These are phyloP conservation scores for Dolichoris vasculosae DNA, from an alignment of 1,140 invertebrate genomes.

Conservation along the genomic window DNA sequence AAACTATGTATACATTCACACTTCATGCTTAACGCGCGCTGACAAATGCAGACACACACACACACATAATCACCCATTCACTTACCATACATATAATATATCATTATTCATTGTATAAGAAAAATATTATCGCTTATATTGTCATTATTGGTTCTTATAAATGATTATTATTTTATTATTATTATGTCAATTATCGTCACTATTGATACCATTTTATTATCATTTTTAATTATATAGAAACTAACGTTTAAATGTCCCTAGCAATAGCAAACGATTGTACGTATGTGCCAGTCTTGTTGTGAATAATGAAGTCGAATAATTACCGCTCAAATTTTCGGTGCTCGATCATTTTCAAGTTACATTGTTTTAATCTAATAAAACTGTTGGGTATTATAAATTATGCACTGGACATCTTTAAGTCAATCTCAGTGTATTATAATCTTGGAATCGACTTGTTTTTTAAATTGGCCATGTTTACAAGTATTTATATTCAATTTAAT, in stretches of 20 bases:
- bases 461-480: constrained; percentile 1
- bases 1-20: constrained; percentile 55
- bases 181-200: constrained; percentile 56
- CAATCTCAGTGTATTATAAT: constrained; percentile 7
- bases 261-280: constrained; percentile 61
- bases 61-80: constrained; percentile 48
- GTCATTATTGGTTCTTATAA: constrained; percentile 56
- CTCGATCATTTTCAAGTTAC: constrained; percentile 29
- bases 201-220: constrained; percentile 58
- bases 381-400: constrained; percentile 34
- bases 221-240: constrained; percentile 57
- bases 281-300: constrained; percentile 64
- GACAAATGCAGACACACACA: constrained; percentile 36
- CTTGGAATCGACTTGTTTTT: constrained; percentile 11
- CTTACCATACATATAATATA: constrained; percentile 46
- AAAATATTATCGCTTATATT: constrained; percentile 57
- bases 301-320: constrained; percentile 55
- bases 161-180: constrained; percentile 61
- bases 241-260: constrained; percentile 58
- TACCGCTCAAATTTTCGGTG: constrained; percentile 57
- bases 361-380: constrained; percentile 44
- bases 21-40: constrained; percentile 39
- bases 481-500: neutral
- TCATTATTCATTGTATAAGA: constrained; percentile 49
- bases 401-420: constrained; percentile 16